Base-by-base conservation (phyloP, 2,888 invertebrate genomes). In the Stegana nigrithorax region DNA sequence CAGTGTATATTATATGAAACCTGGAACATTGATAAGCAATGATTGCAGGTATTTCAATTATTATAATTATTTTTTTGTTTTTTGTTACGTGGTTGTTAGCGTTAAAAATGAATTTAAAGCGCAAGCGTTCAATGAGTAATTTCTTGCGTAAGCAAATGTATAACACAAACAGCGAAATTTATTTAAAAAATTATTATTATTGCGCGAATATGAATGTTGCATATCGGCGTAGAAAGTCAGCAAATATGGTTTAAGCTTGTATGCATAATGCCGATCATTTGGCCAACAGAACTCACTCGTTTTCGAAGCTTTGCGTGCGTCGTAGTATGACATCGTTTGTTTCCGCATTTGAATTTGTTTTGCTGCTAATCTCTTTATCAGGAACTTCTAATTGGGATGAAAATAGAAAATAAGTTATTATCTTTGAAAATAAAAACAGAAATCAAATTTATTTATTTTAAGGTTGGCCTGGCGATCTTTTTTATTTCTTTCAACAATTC, bases 271-370 rank as follows among this genome's bases (percentile, higher is more conserved):
- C n/a, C n/a, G n/a, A n/a, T n/a, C n/a, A n/a, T n/a, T n/a, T n/a
- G n/a, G n/a, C n/a, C n/a, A 23, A 23, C 1, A 23, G 62, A 66
- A 92, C 93, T 90, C 88, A 95, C 95, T 92, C 94, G 80, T 92
- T 92, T 85, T 94, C 94, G 84, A 94, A 94, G 87, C 94, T 95
- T 84, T 93, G 93, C 50, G 94, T 93, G 84, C 94, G 89, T 84
- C 94, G 89, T 66, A 95, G 87, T 70, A 92, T 89, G 67, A 92
- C 90, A 83, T 92, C 92, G 68, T 80, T 75, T 62, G 73, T 80
- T 53, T 75, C 75, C 57, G 66, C 71, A 51, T 68, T 26, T n/a
- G 66, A 56, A 62, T 60, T 70, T 61, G 69, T 71, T 67, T 80
- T 82, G 73, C 70, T 75, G 71, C 68, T 81, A 72, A 80, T 80